phyloP scores from a whole-genome alignment of 2,797 vertebrate species.

The Falco columbarius region DNA sequence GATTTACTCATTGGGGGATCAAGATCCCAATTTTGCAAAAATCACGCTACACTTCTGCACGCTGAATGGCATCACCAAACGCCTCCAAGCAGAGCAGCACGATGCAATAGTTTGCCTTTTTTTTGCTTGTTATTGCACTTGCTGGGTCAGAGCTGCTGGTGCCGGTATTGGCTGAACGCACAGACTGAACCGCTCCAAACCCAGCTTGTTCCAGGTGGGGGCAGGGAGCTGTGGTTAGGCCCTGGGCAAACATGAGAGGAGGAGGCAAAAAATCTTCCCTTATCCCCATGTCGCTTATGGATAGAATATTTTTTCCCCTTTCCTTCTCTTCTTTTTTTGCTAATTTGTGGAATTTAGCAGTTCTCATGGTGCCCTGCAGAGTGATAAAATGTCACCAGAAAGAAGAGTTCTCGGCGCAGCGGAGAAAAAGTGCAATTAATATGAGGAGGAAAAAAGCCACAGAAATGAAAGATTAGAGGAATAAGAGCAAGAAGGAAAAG shows the following conservation, averaged over 20 bases:
- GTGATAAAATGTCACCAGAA: neutral
- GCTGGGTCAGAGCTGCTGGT: neutral
- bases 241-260: neutral
- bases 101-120: neutral
- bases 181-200: neutral
- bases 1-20: neutral
- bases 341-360: neutral
- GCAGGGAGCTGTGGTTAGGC: neutral
- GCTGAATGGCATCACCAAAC: neutral
- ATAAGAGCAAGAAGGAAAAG: neutral
- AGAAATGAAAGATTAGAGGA: neutral
- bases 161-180: rapidly evolving
- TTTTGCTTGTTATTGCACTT: neutral
- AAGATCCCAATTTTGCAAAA: neutral
- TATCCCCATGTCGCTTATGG: neutral
- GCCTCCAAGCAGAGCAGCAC: neutral
- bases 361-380: neutral
- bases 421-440: neutral
- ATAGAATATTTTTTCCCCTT: too few relatives aligned
- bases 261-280: neutral
- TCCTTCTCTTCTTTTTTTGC: neutral
- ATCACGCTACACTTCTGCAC: rapidly evolving
- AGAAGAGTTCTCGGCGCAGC: neutral
- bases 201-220: neutral
- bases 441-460: rapidly evolving